Conservation (phyloP, 1,140 invertebrate species). For the Eupeodes corollae region DNA sequence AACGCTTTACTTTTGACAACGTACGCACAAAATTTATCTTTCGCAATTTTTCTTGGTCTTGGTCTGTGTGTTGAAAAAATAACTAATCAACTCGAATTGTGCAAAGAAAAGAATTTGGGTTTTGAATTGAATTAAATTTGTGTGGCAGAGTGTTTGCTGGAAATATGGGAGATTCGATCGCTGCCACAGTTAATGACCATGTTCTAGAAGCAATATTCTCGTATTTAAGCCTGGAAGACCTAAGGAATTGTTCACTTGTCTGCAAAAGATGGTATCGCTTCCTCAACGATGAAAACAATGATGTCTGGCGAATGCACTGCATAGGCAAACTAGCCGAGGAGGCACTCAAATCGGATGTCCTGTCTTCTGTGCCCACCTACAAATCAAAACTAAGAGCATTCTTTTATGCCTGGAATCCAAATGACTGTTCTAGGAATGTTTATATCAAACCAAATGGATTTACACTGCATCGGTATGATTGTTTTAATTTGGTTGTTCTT, state of each 20-base stretch:
- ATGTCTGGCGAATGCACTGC: conserved; percentile 90
- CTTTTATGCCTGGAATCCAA: conserved; percentile 93
- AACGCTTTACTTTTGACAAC: too few relatives aligned
- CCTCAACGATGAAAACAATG: conserved; percentile 87
- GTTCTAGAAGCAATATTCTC: conserved; percentile 91
- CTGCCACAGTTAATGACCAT: conserved; percentile 44
- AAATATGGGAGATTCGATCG: conserved; percentile 29
- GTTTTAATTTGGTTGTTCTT: neutral
- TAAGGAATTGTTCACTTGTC: conserved; percentile 80
- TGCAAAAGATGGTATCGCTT: conserved; percentile 89
- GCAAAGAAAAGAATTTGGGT: too few relatives aligned
- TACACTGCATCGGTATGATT: conserved; percentile 68
- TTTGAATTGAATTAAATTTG: too few relatives aligned
- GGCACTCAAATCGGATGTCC: conserved; percentile 82
- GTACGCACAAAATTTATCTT: too few relatives aligned
- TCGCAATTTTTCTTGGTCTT: too few relatives aligned
- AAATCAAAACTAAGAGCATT: conserved; percentile 91
- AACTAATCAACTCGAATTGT: too few relatives aligned
- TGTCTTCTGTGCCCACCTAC: conserved; percentile 79
- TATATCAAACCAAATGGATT: conserved; percentile 96
- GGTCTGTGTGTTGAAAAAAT: too few relatives aligned
- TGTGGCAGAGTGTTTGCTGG: too few relatives aligned
- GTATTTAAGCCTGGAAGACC: conserved; percentile 75
- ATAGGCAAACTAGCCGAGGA: conserved; percentile 78
- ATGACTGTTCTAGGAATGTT: conserved; percentile 93